Base-by-base conservation (phyloP, 2,113 vertebrate species). In the Oryzias curvinotus region DNA sequence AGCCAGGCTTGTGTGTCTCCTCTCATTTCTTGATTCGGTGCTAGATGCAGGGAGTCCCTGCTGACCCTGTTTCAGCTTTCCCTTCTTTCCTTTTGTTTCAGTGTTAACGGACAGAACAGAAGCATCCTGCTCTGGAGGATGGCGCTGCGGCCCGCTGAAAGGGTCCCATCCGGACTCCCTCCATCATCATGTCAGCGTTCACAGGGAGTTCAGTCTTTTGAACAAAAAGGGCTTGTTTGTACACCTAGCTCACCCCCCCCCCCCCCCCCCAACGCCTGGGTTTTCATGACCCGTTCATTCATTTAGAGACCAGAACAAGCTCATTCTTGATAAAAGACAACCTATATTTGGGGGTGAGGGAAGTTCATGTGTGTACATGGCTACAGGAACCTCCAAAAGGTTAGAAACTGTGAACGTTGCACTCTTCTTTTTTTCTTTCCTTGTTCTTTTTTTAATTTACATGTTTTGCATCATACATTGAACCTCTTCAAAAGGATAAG, bases 131-230 rank as follows among this genome's bases (percentile, higher is more conserved):
- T 80, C 72, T 45, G 44, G 45, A n/a, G 47, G 65, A 18, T 57
- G 73, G 73, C 44, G 25, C 57, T 56, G 60, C 77, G 73, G 76
- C 67, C 78, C 21, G 45, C 42, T 83, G 75, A 84, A 73, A 65
- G 70, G 71, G 53, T 67, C 73, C 78, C 85, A 88, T 89, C 88
- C 77, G 83, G 80, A 79, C 83, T 63, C 78, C 68, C 81, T 90
- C 82, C 83, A 90, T 91, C 89, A 90, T 86, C 67, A 75, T 91
- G 90, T 90, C 90, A 90, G 41, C 50, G 43, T 68, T 80, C 73
- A 83, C 71, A 71, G 77, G 73, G 77, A 71, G 79, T 77, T 78
- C 74, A 82, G 79, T 75, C 63, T 57, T 17, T 50, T 56, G 44
- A 67, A 89, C 86, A 88, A 82, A 73, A 74, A 68, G 41, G 45